Percentiles rank a stretch among this genome's conserved stretches.
phyloP scores from a whole-genome alignment of 2,888 invertebrate species.

The Hyles lineata region DNA sequence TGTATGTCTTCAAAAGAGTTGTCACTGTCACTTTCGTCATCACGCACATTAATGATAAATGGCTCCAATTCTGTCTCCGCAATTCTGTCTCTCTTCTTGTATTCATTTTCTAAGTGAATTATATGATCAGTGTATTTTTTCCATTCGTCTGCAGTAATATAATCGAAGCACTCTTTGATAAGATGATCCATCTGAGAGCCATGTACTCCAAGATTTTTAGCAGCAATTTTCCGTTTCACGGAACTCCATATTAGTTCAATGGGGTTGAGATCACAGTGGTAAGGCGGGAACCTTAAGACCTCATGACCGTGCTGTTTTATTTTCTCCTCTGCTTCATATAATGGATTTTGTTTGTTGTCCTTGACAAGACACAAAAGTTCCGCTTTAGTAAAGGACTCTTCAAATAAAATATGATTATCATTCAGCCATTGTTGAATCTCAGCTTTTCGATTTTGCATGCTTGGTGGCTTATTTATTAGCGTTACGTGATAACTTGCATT shows the following conservation, averaged over 20 bases:
- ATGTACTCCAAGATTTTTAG: neutral
- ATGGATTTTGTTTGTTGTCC: neutral
- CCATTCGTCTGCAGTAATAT: neutral
- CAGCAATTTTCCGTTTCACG: neutral
- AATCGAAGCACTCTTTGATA: neutral
- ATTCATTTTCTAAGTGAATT: neutral
- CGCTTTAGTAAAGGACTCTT: neutral
- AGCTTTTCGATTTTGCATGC: neutral
- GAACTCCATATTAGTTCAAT: neutral
- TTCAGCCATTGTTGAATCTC: neutral
- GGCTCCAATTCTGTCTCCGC: neutral
- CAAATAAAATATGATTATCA: constrained; percentile 13
- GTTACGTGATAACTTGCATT: too few relatives aligned
- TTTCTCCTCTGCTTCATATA: constrained; percentile 4
- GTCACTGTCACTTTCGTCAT: neutral
- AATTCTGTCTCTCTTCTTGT: neutral
- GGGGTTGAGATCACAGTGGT: neutral
- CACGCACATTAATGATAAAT: neutral
- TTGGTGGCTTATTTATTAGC: neutral
- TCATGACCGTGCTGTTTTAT: neutral
- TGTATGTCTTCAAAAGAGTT: neutral
- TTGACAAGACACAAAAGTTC: neutral
- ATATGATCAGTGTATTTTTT: neutral
- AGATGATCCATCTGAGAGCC: neutral
- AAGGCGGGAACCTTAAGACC: too few relatives aligned